Percentiles rank a stretch among this genome's conserved stretches.
Evolutionary conservation across 1,140 invertebrate species (phyloP).

Genomic region (Sinonovacula constricta): DNA sequence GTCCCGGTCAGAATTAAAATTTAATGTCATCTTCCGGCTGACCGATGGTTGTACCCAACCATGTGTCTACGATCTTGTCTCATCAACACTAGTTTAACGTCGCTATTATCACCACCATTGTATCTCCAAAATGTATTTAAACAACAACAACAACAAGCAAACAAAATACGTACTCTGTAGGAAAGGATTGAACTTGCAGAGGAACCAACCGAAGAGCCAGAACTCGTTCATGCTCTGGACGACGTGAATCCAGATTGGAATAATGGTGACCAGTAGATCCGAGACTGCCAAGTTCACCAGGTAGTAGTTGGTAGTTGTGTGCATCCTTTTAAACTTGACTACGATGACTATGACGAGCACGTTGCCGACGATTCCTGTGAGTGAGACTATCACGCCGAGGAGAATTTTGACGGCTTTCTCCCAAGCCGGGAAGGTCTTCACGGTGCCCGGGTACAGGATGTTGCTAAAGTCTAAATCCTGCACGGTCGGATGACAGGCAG

Average conservation of each 20-base stretch:
- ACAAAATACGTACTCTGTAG: too few species aligned
- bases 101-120: too few species aligned
- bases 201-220: constrained; percentile 78
- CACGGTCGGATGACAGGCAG: too few species aligned
- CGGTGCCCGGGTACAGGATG: constrained; percentile 1
- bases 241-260: constrained; percentile 84
- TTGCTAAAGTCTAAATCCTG: neutral
- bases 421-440: constrained; percentile 29
- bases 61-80: too few species aligned
- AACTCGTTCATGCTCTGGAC: constrained; percentile 71
- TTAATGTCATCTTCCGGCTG: too few species aligned
- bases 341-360: constrained; percentile 91
- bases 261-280: constrained; percentile 92
- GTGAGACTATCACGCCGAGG: constrained; percentile 72
- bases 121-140: too few species aligned
- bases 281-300: constrained; percentile 94
- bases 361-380: constrained; percentile 90
- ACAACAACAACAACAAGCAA: too few species aligned
- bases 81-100: too few species aligned
- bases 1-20: too few species aligned
- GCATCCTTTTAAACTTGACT: constrained; percentile 89
- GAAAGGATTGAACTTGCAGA: constrained; percentile 80
- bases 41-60: too few species aligned
- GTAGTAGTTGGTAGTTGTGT: constrained; percentile 95
- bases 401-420: constrained; percentile 34